Conservation (phyloP, 2,113 vertebrate genomes). For the Corythoichthys intestinalis region DNA sequence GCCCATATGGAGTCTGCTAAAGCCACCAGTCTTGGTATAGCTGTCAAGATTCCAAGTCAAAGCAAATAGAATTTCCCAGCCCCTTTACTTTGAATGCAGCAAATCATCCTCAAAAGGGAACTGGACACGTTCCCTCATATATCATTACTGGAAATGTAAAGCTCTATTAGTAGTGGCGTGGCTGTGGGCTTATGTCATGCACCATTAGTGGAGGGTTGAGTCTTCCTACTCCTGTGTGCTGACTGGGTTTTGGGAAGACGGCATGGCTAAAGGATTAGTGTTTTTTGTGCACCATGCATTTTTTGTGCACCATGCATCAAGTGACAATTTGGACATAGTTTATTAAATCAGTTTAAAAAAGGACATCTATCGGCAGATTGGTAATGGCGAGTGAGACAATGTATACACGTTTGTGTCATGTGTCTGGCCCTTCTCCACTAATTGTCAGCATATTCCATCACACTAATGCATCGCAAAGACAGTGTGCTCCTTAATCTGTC, state of each 20-base stretch:
- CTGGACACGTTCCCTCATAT: constrained; percentile 33
- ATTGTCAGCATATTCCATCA: too few species aligned
- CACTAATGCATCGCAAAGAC: too few species aligned
- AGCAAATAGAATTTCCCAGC: constrained; percentile 4
- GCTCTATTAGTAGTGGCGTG: constrained; percentile 45
- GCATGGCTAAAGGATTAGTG: constrained; percentile 4
- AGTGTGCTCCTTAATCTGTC: too few species aligned
- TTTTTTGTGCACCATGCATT: background rate
- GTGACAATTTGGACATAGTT: background rate
- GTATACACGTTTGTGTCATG: too few species aligned
- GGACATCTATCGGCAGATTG: too few species aligned
- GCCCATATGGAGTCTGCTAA: constrained; percentile 28
- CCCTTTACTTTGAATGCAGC: constrained; percentile 6
- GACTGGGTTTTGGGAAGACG: constrained; percentile 30
- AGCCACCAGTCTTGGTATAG: constrained; percentile 10
- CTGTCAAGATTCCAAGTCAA: constrained; percentile 19
- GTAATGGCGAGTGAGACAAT: too few species aligned
- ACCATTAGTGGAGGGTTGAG: constrained; percentile 49
- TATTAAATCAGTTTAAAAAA: too few species aligned
- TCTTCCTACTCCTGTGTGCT: constrained; percentile 32
- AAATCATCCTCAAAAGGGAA: constrained; percentile 12
- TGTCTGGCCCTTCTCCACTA: too few species aligned
- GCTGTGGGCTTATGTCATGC: constrained; percentile 55
- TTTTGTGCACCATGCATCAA: too few species aligned
- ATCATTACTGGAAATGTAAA: constrained; percentile 50